These are phyloP conservation scores for Phenganax marumi DNA, from an alignment of 92 coral and sea anemone genomes.

Conservation along the genomic window DNA sequence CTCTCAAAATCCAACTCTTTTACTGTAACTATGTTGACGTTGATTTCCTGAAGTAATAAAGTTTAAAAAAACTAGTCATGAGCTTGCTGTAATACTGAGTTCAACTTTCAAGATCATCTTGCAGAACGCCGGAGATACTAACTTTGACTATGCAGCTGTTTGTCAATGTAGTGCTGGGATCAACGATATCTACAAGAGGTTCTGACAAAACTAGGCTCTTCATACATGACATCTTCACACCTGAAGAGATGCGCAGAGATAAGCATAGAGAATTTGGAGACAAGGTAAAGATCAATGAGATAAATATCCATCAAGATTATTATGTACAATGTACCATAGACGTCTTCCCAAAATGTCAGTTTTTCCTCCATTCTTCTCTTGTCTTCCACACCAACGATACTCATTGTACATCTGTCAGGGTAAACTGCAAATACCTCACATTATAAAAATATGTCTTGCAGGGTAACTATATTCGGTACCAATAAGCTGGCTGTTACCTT, in stretches of 20 bases:
- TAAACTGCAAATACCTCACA: conserved; percentile 59
- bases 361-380: conserved; percentile 53
- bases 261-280: too few relatives aligned
- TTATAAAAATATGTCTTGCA: not conserved
- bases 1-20: conserved; percentile 77
- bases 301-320: not conserved
- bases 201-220: conserved; percentile 72
- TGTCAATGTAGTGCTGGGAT: conserved; percentile 68
- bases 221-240: conserved; percentile 95
- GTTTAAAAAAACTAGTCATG: not conserved
- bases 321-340: conserved; percentile 67
- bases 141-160: conserved; percentile 70
- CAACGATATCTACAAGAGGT: conserved; percentile 73
- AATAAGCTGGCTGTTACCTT: conserved; percentile 54
- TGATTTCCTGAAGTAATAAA: conserved; percentile 57
- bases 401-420: conserved; percentile 81
- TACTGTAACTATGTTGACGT: conserved; percentile 62
- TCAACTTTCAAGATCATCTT: not conserved
- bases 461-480: not conserved
- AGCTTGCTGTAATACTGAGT: not conserved
- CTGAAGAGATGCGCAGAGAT: conserved; percentile 36
- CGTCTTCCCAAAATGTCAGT: conserved; percentile 84
- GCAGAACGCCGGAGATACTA: too few relatives aligned
- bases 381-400: conserved; percentile 78
- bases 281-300: not conserved